These are phyloP conservation scores for Triplophysa siluroides DNA, from an alignment of 2,113 vertebrate genomes.

Conservation along the genomic window DNA sequence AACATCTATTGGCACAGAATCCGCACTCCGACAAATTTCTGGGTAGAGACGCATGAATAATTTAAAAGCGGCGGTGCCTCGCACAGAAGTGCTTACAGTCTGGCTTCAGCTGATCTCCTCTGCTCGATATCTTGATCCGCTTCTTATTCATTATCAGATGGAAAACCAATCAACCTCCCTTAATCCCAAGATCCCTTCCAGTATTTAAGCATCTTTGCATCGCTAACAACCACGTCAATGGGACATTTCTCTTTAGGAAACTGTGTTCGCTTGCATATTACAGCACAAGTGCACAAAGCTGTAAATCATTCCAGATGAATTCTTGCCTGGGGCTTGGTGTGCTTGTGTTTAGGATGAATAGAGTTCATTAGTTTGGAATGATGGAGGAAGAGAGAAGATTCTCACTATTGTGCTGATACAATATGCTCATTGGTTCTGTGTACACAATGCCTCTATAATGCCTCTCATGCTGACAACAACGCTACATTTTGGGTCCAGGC, in stretches of 20 bases:
- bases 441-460: conserved; percentile 6
- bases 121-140: conserved; percentile 20
- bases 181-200: conserved; percentile 19
- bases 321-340: neutral
- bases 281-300: neutral
- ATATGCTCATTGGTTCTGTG: conserved; percentile 27
- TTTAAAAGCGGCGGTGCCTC: conserved; percentile 39
- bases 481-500: neutral
- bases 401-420: conserved; percentile 9
- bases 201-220: neutral
- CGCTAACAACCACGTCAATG: neutral
- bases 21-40: conserved; percentile 43
- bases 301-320: conserved; percentile 24
- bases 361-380: conserved; percentile 32
- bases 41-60: conserved; percentile 48
- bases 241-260: conserved; percentile 6
- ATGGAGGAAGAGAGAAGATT: conserved; percentile 10
- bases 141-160: conserved; percentile 29
- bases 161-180: conserved; percentile 15
- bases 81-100: conserved; percentile 41
- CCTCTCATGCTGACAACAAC: conserved; percentile 13
- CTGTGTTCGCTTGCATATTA: conserved; percentile 2
- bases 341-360: conserved; percentile 22
- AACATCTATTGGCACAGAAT: conserved; percentile 18
- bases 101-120: conserved; percentile 26